Conservation (phyloP, 2,888 invertebrate species). For the Oligia strigilis region DNA sequence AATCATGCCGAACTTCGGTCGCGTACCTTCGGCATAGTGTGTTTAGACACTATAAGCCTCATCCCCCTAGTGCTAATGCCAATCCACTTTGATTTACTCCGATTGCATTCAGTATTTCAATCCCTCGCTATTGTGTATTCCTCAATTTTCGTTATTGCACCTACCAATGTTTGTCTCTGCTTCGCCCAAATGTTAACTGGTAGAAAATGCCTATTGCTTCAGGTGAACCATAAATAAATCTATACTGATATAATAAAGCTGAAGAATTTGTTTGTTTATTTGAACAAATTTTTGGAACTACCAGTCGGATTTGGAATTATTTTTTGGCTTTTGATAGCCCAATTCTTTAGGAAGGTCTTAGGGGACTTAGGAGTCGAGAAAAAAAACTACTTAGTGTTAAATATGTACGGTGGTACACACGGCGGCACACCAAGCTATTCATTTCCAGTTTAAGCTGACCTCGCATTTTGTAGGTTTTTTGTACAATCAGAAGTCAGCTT, state of each 20-base stretch:
- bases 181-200: neutral
- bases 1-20: no score
- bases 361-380: neutral
- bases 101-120: slow-evolving; percentile 4
- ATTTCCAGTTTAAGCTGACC: no score
- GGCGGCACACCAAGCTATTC: no score
- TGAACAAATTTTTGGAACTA: no score
- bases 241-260: neutral
- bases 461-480: no score
- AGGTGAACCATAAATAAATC: neutral
- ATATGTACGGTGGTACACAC: no score
- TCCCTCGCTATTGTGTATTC: neutral
- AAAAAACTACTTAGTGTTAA: no score
- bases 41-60: neutral
- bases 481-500: no score
- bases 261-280: neutral
- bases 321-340: no score
- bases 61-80: neutral
- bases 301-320: no score
- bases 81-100: neutral
- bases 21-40: no score
- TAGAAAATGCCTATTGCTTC: neutral
- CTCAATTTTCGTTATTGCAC: neutral
- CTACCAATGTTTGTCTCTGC: neutral
- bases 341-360: neutral